A percentile compares a stretch with the other conserved stretches of the same genome.
phyloP scores from a whole-genome alignment of 2,113 vertebrate genomes.

The Procavia capensis region DNA sequence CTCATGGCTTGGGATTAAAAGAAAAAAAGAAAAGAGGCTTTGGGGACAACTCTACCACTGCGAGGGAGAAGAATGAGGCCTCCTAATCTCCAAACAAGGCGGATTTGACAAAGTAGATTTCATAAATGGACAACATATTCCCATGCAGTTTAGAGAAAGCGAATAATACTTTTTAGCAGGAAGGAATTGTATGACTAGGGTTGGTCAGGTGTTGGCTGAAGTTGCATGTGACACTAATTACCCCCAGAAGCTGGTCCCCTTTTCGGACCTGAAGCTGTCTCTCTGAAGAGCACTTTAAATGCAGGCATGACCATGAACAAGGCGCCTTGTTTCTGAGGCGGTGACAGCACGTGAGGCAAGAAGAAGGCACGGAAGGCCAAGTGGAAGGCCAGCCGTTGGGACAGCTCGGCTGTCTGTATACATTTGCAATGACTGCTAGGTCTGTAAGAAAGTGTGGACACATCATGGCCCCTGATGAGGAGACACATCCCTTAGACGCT shows the following conservation, averaged over 20 bases:
- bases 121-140: not conserved
- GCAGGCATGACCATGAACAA: not conserved
- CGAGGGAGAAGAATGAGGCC: not conserved
- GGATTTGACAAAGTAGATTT: not conserved
- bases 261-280: not conserved
- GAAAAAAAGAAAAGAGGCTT: constrained; percentile 17
- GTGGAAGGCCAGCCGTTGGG: not conserved
- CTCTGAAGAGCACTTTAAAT: not conserved
- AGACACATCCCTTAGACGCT: not conserved
- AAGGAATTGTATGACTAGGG: not conserved
- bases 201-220: constrained; percentile 29
- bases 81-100: not conserved
- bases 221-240: not conserved
- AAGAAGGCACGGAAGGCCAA: constrained; percentile 16
- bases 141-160: not conserved
- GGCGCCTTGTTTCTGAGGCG: constrained; percentile 3
- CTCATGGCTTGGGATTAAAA: not conserved
- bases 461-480: not conserved
- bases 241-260: not conserved
- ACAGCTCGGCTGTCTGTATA: not conserved
- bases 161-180: constrained; percentile 32
- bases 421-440: not conserved
- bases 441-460: not conserved
- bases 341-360: not conserved
- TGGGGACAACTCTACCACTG: not conserved